Conservation (phyloP, 2,888 invertebrate species). For the Nasonovia ribisnigri region DNA sequence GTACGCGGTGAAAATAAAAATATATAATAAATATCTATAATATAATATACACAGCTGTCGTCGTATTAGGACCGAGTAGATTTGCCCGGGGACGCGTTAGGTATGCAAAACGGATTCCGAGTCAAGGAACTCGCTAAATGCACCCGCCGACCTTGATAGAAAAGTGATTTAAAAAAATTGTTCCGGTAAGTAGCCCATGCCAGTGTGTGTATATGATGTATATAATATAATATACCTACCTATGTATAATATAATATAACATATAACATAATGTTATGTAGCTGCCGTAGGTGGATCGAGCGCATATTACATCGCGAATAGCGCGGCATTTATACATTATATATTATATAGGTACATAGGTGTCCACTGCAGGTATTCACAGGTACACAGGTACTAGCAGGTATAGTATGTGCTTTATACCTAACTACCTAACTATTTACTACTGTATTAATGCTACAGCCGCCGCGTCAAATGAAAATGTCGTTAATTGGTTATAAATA, state of each 20-base stretch:
- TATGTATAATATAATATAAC: neutral
- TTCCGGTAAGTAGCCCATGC: conserved; percentile 28
- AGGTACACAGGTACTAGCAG: neutral
- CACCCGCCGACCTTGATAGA: conserved; percentile 51
- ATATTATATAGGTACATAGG: too few relatives aligned
- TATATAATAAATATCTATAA: neutral
- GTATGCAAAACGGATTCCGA: conserved; percentile 54
- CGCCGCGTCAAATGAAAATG: neutral
- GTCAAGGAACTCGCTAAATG: conserved; percentile 57
- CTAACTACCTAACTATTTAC: neutral
- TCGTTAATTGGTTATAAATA: neutral
- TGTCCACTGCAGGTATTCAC: neutral
- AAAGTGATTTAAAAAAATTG: conserved; percentile 46
- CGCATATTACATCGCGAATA: neutral
- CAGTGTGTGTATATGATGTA: neutral
- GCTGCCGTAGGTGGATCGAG: neutral
- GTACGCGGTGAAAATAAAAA: conserved; percentile 10
- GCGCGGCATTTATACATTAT: neutral
- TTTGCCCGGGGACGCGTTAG: conserved; percentile 48
- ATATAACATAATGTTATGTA: neutral
- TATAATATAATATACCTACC: neutral
- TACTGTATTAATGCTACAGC: neutral
- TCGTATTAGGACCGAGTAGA: conserved; percentile 9
- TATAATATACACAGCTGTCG: neutral
- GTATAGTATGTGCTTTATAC: too few relatives aligned